Percentiles rank a stretch among this genome's conserved stretches.
Conservation (phyloP, 2,113 vertebrate genomes). For the Sinocyclocheilus rhinocerous region DNA sequence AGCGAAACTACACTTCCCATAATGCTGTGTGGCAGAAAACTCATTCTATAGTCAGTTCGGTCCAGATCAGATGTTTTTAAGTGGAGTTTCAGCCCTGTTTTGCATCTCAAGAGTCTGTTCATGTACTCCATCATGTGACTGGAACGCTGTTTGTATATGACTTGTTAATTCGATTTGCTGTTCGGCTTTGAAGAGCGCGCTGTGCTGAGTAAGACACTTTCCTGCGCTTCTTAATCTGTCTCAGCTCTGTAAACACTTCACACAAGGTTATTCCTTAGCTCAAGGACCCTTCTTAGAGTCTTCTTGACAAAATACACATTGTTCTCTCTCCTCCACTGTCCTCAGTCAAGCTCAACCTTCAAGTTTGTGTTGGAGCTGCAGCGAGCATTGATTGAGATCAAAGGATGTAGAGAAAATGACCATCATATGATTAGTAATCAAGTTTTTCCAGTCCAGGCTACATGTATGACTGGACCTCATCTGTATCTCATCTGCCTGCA, state of each 20-base stretch:
- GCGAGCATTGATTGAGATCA: background rate
- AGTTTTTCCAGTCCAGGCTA: constrained; percentile 3
- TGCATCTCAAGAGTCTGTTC: constrained; percentile 7
- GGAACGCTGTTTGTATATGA: constrained; percentile 4
- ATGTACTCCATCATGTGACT: constrained; percentile 10
- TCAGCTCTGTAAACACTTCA: constrained; percentile 31
- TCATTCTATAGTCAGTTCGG: constrained; percentile 28
- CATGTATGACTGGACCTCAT: background rate
- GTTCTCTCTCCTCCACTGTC: background rate
- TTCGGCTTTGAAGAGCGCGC: background rate
- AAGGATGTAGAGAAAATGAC: background rate
- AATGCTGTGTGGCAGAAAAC: background rate
- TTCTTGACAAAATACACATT: background rate
- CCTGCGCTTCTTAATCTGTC: constrained; percentile 1
- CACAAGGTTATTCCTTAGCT: constrained; percentile 29
- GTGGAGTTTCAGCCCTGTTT: background rate
- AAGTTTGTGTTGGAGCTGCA: background rate
- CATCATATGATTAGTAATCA: background rate
- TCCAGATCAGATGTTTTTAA: constrained; percentile 39
- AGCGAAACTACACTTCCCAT: constrained; percentile 7
- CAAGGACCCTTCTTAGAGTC: background rate
- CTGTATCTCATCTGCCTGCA: background rate
- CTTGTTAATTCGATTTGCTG: constrained; percentile 31
- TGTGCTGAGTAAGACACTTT: constrained; percentile 31
- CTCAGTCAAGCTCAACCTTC: background rate